Conservation (phyloP, 2,888 invertebrate genomes). For the Amiota communis region DNA sequence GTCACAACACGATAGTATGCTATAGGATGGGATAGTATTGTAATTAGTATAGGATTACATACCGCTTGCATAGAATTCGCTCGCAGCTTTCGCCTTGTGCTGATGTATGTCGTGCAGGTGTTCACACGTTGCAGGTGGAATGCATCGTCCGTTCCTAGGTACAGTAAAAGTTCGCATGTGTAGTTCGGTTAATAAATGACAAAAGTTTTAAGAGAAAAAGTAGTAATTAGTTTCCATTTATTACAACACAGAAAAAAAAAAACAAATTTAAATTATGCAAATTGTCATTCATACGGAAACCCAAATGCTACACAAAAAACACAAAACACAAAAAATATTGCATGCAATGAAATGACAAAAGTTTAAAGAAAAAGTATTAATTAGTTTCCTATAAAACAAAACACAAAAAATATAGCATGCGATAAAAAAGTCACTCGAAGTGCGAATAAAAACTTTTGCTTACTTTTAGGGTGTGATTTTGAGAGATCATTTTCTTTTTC, state of each 20-base stretch:
- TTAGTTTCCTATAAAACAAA: too few relatives aligned
- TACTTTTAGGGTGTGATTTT: constrained; percentile 20
- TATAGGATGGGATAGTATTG: neutral
- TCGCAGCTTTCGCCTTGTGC: constrained; percentile 75
- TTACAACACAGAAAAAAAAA: neutral
- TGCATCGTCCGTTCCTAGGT: constrained; percentile 74
- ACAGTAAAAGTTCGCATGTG: neutral
- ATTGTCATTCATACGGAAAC: neutral
- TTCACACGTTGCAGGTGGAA: constrained; percentile 77
- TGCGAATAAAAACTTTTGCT: neutral
- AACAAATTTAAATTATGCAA: neutral
- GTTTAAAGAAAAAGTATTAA: too few relatives aligned
- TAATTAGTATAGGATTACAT: constrained; percentile 36
- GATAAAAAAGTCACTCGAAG: neutral
- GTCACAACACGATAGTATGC: neutral
- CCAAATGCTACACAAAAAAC: neutral
- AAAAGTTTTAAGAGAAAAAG: too few relatives aligned
- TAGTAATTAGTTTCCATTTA: neutral
- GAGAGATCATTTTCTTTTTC: neutral
- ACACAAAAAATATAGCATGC: constrained; percentile 18
- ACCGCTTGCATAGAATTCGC: constrained; percentile 71
- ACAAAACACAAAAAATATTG: constrained; percentile 1
- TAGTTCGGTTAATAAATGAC: neutral
- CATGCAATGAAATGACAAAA: neutral
- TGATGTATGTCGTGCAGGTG: constrained; percentile 79